phyloP scores from a whole-genome alignment of 2,888 invertebrate species.

The Amblyteles armatorius region DNA sequence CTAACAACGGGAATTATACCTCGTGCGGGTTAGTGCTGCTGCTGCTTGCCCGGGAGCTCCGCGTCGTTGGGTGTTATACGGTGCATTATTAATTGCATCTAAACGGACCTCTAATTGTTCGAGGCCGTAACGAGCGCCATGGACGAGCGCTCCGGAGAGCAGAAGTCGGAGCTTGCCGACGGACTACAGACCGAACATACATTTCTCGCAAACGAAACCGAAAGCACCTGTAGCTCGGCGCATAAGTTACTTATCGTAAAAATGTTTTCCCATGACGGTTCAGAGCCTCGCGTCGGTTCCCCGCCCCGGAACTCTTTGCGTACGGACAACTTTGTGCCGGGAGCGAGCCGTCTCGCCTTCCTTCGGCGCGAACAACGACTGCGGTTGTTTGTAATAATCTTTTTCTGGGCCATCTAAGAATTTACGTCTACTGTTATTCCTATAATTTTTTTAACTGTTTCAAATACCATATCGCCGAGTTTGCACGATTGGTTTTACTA shows the following conservation, averaged over 20 bases:
- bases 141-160: constrained; percentile 48
- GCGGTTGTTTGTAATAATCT: not conserved
- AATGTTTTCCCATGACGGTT: not conserved
- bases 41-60: not conserved
- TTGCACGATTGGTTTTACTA: not conserved
- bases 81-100: constrained; percentile 61
- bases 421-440: not conserved
- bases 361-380: not conserved
- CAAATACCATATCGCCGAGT: not conserved
- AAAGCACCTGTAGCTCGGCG: constrained; percentile 11
- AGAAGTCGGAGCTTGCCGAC: constrained; percentile 11
- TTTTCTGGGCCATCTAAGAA: not conserved
- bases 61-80: constrained; percentile 33
- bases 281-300: not conserved
- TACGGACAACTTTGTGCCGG: not conserved
- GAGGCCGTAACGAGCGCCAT: constrained; percentile 36
- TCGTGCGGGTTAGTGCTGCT: constrained; percentile 6
- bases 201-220: constrained; percentile 12
- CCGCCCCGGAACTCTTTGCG: not conserved
- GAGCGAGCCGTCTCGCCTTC: not conserved
- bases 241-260: not conserved
- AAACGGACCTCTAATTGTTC: constrained; percentile 61
- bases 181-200: constrained; percentile 1
- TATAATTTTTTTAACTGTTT: not conserved
- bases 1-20: constrained; percentile 43